Evolutionary conservation across 2,113 vertebrate species (phyloP).

Genomic region (Lasiurus cinereus): DNA sequence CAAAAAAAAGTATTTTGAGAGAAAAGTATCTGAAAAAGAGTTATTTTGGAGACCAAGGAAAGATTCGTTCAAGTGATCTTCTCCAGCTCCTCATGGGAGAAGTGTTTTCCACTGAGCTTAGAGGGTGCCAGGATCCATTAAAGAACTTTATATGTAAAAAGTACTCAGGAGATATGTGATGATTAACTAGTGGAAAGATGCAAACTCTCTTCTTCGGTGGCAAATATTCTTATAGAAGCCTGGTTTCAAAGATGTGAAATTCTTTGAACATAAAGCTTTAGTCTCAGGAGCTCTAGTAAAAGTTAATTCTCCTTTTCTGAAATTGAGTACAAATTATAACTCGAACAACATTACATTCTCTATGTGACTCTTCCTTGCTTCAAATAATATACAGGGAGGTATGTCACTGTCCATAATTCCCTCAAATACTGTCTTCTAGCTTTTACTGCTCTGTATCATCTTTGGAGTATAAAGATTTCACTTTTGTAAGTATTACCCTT

Average conservation of each 20-base stretch:
- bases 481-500: slow-evolving; percentile 60
- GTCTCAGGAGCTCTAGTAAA: slow-evolving; percentile 22
- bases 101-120: background rate
- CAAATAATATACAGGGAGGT: slow-evolving; percentile 68
- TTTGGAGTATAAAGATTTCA: slow-evolving; percentile 65
- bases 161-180: background rate
- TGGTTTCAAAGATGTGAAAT: slow-evolving; percentile 11
- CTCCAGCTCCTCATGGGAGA: background rate
- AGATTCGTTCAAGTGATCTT: background rate
- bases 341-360: slow-evolving; percentile 67
- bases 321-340: slow-evolving; percentile 57
- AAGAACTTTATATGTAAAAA: background rate
- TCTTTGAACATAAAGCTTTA: slow-evolving; percentile 61
- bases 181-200: slow-evolving; percentile 27
- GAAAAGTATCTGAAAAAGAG: background rate
- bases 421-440: slow-evolving; percentile 65
- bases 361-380: slow-evolving; percentile 53
- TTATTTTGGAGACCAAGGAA: slow-evolving; percentile 29
- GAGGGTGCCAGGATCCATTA: background rate
- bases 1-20: background rate
- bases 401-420: slow-evolving; percentile 68
- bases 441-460: slow-evolving; percentile 64
- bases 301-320: slow-evolving; percentile 66
- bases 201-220: slow-evolving; percentile 1
- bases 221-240: background rate